Percentiles rank a stretch among this genome's conserved stretches.
phyloP scores from a whole-genome alignment of 1,140 invertebrate species.

The Formica selysi region DNA sequence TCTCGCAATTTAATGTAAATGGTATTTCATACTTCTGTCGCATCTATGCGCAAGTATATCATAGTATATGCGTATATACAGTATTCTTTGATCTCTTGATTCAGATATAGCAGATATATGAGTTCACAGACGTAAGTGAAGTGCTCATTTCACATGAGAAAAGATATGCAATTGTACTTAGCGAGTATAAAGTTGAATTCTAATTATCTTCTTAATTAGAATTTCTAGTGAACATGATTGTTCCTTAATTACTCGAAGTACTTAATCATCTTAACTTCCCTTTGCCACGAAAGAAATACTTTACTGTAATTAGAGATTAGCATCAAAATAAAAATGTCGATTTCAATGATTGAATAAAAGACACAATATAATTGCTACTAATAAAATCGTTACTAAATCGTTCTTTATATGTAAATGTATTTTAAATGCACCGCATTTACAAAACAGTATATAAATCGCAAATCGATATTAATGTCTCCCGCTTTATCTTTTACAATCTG shows the following conservation, averaged over 20 bases:
- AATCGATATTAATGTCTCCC: background rate
- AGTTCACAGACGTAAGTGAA: constrained; percentile 14
- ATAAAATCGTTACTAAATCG: background rate
- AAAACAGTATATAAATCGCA: too few relatives aligned
- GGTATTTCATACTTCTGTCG: constrained; percentile 21
- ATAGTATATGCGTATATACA: background rate
- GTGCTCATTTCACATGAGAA: background rate
- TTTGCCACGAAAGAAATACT: background rate
- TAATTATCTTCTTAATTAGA: constrained; percentile 46
- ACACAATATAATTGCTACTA: background rate
- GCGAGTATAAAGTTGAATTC: constrained; percentile 1
- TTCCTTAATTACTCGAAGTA: background rate
- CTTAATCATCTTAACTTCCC: constrained; percentile 24
- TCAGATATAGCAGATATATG: background rate
- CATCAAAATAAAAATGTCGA: background rate
- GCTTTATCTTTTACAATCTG: background rate
- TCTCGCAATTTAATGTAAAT: constrained; percentile 18
- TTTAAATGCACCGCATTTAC: too few relatives aligned
- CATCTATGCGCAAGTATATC: constrained; percentile 15
- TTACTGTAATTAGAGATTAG: background rate
- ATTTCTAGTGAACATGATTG: constrained; percentile 5
- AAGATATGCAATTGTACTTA: constrained; percentile 35
- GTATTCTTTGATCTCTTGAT: constrained; percentile 43
- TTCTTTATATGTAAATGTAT: too few relatives aligned
- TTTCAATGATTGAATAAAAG: background rate